phyloP scores from a whole-genome alignment of 2,113 vertebrate genomes.

The Saguinus imperator region DNA sequence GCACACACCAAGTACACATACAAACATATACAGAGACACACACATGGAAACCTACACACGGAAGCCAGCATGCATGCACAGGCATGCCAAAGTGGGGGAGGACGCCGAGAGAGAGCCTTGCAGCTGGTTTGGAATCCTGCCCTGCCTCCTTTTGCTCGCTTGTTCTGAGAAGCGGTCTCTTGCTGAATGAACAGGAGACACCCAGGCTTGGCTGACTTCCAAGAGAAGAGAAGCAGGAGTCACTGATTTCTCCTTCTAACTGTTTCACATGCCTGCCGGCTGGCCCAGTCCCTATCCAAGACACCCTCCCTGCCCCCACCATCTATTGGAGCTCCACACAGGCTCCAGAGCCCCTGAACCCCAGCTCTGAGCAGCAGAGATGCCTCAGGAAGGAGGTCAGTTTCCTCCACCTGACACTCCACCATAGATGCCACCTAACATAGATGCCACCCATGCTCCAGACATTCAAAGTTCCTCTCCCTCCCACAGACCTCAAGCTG shows the following conservation, averaged over 20 bases:
- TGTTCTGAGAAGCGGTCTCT: neutral
- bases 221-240: neutral
- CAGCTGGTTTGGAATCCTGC: neutral
- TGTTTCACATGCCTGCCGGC: neutral
- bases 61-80: neutral
- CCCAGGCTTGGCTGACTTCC: neutral
- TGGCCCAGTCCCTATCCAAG: neutral
- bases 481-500: neutral
- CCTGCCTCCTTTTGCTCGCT: neutral
- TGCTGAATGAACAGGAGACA: neutral
- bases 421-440: neutral
- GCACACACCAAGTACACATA: neutral
- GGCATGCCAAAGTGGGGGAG: fast-evolving
- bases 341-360: neutral
- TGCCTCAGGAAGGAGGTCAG: fast-evolving
- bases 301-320: neutral
- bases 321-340: fast-evolving
- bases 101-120: neutral
- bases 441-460: too few species aligned
- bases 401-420: neutral
- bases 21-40: neutral
- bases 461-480: neutral
- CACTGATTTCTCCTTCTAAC: neutral
- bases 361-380: neutral
- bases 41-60: fast-evolving